Evolutionary conservation across 2,113 vertebrate genomes (phyloP), one percentile per base, ranked within the genome.

Genomic region (Lonchura striata): DNA sequence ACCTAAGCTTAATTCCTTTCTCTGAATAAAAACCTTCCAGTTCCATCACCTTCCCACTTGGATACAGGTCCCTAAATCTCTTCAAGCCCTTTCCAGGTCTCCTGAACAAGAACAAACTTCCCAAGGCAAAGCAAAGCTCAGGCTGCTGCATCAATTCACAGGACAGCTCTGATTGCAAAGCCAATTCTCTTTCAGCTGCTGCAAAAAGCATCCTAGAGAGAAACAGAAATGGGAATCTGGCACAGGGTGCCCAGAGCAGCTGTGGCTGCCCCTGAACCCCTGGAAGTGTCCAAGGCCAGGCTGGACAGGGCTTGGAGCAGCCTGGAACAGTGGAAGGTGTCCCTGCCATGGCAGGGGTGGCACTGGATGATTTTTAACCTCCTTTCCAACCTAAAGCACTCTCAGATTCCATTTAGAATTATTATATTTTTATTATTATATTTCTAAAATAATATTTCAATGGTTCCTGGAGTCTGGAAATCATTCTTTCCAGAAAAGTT

Each of bases 281-380:
- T 82, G 61, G 16, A 0, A 82, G 3, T 68, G 61, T 0, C 28
- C 69, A 53, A 59, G n/a, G 61, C 19, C 28, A 22, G 46, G 44
- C 0, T 65, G 68, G 50, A 50, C 0, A 0, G 33, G 23, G 4
- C 15, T 81, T 11, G 86, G 70, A 61, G 17, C n/a, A 18, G 0
- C 7, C 30, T 53, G 41, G 54, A 17, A 15, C 0, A 15, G 41
- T 18, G 47, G 39, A 0, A 82, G 24, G 7, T 15, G 69, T 41
- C 69, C 24, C 16, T 53, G 39, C 37, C 31, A 30, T 12, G 11
- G 39, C 28, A 15, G 19, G 19, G 35, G 8, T 60, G 20, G n/a
- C 0, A 41, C 9, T 5, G 37, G 52, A 27, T 47, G 47, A 0
- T 0, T 0, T 53, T 54, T 35, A 7, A 53, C 19, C 13, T 68